Evolutionary conservation across 2,113 vertebrate species (phyloP).

Genomic region (Neodontobutis hainanensis): DNA sequence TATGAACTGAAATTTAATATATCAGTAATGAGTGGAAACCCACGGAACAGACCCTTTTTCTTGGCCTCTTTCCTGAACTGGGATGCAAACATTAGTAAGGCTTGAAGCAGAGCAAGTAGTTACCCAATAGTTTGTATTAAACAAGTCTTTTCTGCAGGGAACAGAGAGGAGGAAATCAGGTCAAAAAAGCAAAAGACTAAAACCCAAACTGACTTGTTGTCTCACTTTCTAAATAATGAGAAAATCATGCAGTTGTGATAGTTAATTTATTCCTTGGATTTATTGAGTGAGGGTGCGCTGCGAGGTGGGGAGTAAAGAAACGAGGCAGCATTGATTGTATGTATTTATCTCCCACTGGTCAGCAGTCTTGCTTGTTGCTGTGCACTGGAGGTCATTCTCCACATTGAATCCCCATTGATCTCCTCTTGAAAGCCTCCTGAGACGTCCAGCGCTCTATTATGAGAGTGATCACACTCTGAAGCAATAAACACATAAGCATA

Average conservation of each 20-base stretch:
- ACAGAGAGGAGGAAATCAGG: neutral
- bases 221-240: conserved; percentile 50
- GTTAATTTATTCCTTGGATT: conserved; percentile 69
- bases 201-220: conserved; percentile 40
- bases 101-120: neutral
- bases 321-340: conserved; percentile 65
- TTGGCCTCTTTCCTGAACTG: conserved; percentile 44
- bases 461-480: conserved; percentile 58
- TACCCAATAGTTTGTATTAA: neutral
- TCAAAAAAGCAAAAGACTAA: conserved; percentile 18
- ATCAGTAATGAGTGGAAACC: conserved; percentile 55
- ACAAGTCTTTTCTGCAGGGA: neutral
- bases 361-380: conserved; percentile 71
- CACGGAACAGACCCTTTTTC: conserved; percentile 43
- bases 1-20: conserved; percentile 51
- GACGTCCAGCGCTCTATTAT: conserved; percentile 58
- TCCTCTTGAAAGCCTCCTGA: conserved; percentile 60
- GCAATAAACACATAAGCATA: conserved; percentile 43
- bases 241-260: conserved; percentile 63
- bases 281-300: conserved; percentile 52
- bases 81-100: neutral
- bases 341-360: conserved; percentile 75
- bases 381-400: conserved; percentile 65
- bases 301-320: conserved; percentile 38
- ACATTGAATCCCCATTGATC: conserved; percentile 72